Conservation (phyloP, 2,797 vertebrate genomes). For the Jordanella pulchra region DNA sequence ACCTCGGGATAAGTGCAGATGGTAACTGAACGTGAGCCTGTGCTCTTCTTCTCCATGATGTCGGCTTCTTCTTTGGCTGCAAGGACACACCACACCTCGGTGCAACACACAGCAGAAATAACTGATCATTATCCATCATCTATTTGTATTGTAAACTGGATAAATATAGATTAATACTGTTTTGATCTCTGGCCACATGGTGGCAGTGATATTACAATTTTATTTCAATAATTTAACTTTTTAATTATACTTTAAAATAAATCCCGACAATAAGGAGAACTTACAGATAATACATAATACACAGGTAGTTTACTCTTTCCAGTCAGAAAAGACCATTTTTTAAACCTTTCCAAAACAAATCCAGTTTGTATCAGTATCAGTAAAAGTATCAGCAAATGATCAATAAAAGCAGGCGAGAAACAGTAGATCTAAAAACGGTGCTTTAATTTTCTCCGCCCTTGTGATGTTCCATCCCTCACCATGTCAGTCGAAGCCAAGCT, state of each 20-base stretch:
- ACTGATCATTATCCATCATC: neutral
- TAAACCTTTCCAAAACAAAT: neutral
- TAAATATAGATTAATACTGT: neutral
- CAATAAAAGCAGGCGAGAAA: neutral
- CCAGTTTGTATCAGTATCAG: too few species aligned
- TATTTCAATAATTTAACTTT: neutral
- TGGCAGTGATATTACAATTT: slow-evolving; percentile 10
- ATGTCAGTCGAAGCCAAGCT: slow-evolving; percentile 73
- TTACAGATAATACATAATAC: too few species aligned
- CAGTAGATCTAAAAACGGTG: neutral
- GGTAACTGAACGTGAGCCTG: slow-evolving; percentile 45
- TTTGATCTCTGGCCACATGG: slow-evolving; percentile 7
- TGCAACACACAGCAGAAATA: slow-evolving; percentile 8
- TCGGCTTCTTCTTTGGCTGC: slow-evolving; percentile 44
- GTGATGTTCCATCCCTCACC: slow-evolving; percentile 55
- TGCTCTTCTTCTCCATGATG: slow-evolving; percentile 29
- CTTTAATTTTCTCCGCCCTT: neutral
- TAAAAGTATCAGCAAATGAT: neutral
- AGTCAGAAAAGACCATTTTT: too few species aligned
- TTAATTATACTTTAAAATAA: neutral
- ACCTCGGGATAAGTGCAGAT: slow-evolving; percentile 79
- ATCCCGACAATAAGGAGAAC: neutral
- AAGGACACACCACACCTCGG: slow-evolving; percentile 77
- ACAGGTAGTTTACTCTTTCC: neutral
- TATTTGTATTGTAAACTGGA: neutral